Evolutionary conservation across 2,888 invertebrate genomes (phyloP).

Genomic region (Arctia plantaginis): DNA sequence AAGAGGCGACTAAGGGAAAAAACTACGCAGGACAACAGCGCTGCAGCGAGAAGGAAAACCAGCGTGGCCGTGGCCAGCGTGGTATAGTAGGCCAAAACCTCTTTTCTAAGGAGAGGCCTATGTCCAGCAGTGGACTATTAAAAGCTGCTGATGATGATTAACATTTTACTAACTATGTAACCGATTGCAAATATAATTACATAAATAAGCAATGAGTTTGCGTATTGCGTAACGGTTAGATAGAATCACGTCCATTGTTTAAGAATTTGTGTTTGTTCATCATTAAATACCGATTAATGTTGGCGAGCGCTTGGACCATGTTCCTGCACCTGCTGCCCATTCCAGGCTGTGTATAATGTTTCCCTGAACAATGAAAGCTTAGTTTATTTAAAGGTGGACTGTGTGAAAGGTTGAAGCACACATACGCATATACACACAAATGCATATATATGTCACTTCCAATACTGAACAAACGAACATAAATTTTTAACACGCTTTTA

Average conservation of each 20-base stretch:
- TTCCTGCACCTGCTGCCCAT: background rate
- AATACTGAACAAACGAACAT: no score
- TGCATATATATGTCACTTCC: no score
- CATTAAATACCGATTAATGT: background rate
- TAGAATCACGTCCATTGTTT: constrained; percentile 22
- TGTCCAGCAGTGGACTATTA: no score
- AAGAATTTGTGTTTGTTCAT: background rate
- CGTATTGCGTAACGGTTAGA: constrained; percentile 33
- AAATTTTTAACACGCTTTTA: no score
- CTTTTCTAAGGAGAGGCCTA: no score
- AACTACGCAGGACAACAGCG: no score
- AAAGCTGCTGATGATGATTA: no score
- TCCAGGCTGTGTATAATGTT: background rate
- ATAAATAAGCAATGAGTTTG: constrained; percentile 31
- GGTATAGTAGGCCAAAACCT: no score
- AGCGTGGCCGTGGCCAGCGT: no score
- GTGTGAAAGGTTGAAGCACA: background rate
- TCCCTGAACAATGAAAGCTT: constrained; percentile 1
- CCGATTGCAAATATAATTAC: constrained; percentile 18
- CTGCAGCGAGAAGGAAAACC: no score
- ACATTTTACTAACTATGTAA: background rate
- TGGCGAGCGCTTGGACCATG: no score
- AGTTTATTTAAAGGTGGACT: background rate
- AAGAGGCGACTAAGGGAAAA: no score
- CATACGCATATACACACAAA: background rate